Evolutionary conservation across 2,113 vertebrate genomes (phyloP), one percentile per base, ranked within the genome.

Genomic region (Abramis brama): DNA sequence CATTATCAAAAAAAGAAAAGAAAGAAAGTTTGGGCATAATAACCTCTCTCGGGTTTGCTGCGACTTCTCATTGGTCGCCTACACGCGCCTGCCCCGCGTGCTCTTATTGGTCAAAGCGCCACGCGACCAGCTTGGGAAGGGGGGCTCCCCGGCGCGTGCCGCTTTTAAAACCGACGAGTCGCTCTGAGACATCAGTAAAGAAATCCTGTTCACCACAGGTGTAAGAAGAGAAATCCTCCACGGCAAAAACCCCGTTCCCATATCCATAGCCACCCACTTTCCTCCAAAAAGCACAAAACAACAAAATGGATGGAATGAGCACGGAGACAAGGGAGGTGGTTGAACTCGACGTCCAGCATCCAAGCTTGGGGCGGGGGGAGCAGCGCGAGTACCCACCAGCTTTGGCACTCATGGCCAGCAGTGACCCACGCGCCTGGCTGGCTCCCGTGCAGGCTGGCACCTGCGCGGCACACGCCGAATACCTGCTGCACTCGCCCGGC

Each of bases 91-190:
- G 93, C 92, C 94, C 89, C 92, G 85, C 93, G 86, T 92, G 91
- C 92, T 90, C 90, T 93, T 94, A 96, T 96, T 96, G 95, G 95
- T 94, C 93, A 94, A 86, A 89, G 86, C 86, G 94, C 94, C 96
- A 96, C 96, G 97, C 97, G 97, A 98, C 97, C 92, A 92, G 92
- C 94, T 96, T 93, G 95, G 95, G 96, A 94, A 96, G 95, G 96
- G 96, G 94, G 96, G 96, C 95, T 95, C 91, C 90, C 92, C 93
- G 97, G 93, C 97, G 97, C 97, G 97, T 97, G 97, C 97, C 97
- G 96, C 96, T 96, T 96, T 96, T 97, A 97, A 97, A 97, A 96
- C 94, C 92, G 94, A 94, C 95, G 94, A 94, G 84, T 95, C 94
- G 94, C 93, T 95, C 94, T 87, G 93, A 93, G 96, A 96, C 96